Percentiles rank a stretch among this genome's conserved stretches.
These are phyloP conservation scores for Imbricaverruca yamaguchii DNA, from an alignment of 2,888 invertebrate species.

Conservation along the genomic window DNA sequence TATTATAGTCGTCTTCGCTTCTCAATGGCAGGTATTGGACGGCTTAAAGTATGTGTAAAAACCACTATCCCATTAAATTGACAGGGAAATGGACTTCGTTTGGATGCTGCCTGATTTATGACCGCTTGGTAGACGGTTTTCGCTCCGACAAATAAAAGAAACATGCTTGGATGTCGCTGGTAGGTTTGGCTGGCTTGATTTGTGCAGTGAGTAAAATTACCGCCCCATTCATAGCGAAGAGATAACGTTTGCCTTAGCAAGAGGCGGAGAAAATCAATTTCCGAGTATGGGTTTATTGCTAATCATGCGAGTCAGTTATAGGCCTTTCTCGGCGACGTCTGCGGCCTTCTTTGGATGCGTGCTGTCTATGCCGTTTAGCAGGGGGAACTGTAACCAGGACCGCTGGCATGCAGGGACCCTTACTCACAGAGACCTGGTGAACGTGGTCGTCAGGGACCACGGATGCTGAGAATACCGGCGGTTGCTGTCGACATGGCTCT, in stretches of 20 bases:
- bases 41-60: slow-evolving; percentile 10
- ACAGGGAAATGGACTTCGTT: slow-evolving; percentile 14
- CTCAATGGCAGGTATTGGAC: slow-evolving; percentile 10
- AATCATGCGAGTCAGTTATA: slow-evolving; percentile 12
- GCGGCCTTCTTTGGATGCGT: no score
- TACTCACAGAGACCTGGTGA: no score
- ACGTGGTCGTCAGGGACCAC: no score
- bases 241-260: not conserved
- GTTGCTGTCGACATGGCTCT: no score
- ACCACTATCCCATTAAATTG: slow-evolving; percentile 19
- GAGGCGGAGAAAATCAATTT: slow-evolving; percentile 15
- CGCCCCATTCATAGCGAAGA: not conserved
- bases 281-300: slow-evolving; percentile 18
- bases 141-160: slow-evolving; percentile 13
- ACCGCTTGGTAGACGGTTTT: not conserved
- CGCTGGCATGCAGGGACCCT: no score
- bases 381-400: no score
- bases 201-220: slow-evolving; percentile 14
- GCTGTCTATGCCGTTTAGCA: no score
- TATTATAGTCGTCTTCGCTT: not conserved
- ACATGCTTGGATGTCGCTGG: slow-evolving; percentile 14
- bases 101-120: slow-evolving; percentile 13
- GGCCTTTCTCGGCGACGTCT: not conserved
- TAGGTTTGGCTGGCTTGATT: not conserved
- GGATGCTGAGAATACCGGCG: no score